These are phyloP conservation scores for Tachypleus tridentatus DNA, from an alignment of 1,140 invertebrate species.

Conservation along the genomic window DNA sequence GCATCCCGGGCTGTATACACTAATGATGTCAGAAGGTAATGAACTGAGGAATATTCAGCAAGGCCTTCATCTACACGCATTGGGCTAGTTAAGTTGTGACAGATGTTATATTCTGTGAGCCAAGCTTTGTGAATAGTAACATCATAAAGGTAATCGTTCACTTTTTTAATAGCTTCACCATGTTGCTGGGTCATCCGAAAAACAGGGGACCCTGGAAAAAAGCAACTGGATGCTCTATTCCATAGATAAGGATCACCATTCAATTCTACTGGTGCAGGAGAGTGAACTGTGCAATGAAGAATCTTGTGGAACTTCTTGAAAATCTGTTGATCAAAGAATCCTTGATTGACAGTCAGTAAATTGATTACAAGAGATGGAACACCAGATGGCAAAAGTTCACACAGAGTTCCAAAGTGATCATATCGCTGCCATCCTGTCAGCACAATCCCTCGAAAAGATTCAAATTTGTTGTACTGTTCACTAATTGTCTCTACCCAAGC, in stretches of 20 bases:
- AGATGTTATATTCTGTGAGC: constrained; percentile 64
- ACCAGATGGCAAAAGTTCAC: constrained; percentile 66
- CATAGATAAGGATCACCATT: constrained; percentile 46
- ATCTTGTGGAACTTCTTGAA: constrained; percentile 39
- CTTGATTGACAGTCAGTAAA: constrained; percentile 44
- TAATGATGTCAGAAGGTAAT: constrained; percentile 33
- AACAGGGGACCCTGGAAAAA: constrained; percentile 43
- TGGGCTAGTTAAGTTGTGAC: constrained; percentile 60
- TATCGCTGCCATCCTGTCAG: constrained; percentile 66
- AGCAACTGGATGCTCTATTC: constrained; percentile 43
- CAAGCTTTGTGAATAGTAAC: constrained; percentile 43
- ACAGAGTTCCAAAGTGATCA: constrained; percentile 84
- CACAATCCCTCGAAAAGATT: constrained; percentile 43
- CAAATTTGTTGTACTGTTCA: constrained; percentile 42
- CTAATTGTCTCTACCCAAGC: constrained; percentile 53
- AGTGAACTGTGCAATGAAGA: constrained; percentile 38
- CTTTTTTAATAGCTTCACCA: constrained; percentile 36
- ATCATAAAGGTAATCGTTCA: constrained; percentile 29
- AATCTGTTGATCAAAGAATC: constrained; percentile 44
- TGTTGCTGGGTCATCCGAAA: constrained; percentile 43
- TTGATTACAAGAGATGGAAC: constrained; percentile 61
- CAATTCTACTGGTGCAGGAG: constrained; percentile 34
- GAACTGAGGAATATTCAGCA: constrained; percentile 44
- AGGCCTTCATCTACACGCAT: constrained; percentile 52
- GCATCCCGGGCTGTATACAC: constrained; percentile 48